These are phyloP conservation scores for Passer montanus DNA, from an alignment of 2,113 vertebrate species.

Conservation along the genomic window DNA sequence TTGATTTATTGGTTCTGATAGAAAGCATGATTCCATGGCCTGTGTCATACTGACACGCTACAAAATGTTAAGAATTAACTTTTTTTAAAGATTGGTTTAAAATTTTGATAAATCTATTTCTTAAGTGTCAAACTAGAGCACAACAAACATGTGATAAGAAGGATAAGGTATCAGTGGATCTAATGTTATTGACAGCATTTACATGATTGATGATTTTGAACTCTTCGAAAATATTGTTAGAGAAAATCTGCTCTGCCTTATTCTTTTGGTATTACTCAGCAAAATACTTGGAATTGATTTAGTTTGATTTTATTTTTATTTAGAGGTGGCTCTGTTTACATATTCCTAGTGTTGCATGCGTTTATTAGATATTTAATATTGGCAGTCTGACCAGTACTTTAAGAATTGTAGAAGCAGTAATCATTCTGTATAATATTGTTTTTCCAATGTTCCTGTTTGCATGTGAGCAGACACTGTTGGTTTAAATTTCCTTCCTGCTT, in stretches of 20 bases:
- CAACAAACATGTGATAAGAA: background rate
- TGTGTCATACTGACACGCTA: background rate
- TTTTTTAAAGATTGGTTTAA: background rate
- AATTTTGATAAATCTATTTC: background rate
- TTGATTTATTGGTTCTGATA: background rate
- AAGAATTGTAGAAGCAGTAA: background rate
- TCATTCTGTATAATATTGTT: background rate
- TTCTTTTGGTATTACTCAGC: background rate
- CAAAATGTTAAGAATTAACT: background rate
- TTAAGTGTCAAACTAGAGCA: background rate
- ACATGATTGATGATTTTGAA: background rate
- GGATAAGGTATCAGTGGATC: background rate
- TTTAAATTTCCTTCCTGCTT: background rate
- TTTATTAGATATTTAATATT: background rate
- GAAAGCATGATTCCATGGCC: background rate
- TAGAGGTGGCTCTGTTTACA: background rate
- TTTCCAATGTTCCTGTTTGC: background rate
- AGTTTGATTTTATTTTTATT: background rate
- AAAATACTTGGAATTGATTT: background rate
- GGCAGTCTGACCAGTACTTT: background rate
- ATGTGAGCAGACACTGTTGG: background rate
- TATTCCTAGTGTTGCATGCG: background rate
- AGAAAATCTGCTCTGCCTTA: background rate
- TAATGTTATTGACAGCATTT: background rate
- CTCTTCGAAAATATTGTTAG: background rate